Evolutionary conservation across 2,888 invertebrate genomes (phyloP), one percentile per base, ranked within the genome.

Genomic region (Cremastinae sp.): DNA sequence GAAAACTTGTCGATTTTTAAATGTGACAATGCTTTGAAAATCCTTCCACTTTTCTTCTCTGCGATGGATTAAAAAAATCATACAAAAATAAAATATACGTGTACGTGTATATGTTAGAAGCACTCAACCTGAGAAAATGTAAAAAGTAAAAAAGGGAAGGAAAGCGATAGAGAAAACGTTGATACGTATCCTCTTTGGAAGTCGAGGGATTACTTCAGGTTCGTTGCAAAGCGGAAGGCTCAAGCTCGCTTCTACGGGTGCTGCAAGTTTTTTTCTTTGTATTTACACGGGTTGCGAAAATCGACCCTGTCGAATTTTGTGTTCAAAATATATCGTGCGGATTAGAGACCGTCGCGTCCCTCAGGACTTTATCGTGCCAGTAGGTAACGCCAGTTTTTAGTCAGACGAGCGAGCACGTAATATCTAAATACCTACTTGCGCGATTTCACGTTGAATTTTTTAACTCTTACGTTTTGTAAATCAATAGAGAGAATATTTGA

Each of bases 201-300:
- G 77, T 77, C 72, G 70, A 45, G 73, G 80, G 85, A 84, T 85
- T 85, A 83, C 74, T 85, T 83, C 81, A 74, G 80, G 83, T 82
- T 85, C 83, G 83, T 76, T 73, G 80, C 72, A 61, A 64, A 78
- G 79, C 80, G 82, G 82, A 78, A 66, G 79, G 80, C 66, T 82
- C 82, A 78, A 76, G 70, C 64, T 69, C 69, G 73, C 65, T 49
- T 61, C 74, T 16, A 45, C 55, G 68, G 69, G 61, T 70, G 7
- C 43, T 41, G 41, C 53, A 53, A 3, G 28, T 5, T 58, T 16
- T 8, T 49, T 62, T 18, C 53, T 68, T 61, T 70, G 56, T 64
- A 16, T n/a, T n/a, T 66, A 59, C 55, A 16, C 61, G 5, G 28
- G 28, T 14, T 7, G 41, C 45, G 65, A 65, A 16, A 22, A 22